Conservation (phyloP, 1,140 invertebrate genomes). For the Cherax destructor region DNA sequence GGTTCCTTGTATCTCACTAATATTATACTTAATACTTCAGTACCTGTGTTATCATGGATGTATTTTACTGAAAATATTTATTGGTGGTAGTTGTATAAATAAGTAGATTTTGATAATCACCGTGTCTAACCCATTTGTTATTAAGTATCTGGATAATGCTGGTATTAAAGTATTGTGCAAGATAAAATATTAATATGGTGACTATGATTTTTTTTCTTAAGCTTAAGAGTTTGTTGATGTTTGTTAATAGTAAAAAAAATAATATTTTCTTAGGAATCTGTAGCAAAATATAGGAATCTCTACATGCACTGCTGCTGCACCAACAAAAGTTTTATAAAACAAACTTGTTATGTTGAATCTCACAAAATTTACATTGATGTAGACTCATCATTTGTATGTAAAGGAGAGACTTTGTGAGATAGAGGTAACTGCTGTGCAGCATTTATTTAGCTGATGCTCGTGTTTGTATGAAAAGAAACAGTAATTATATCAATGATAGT, state of each 20-base stretch:
- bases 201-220: background rate
- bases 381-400: background rate
- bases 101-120: background rate
- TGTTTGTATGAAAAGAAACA: background rate
- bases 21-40: background rate
- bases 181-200: background rate
- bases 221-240: background rate
- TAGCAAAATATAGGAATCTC: background rate
- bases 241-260: background rate
- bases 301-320: background rate
- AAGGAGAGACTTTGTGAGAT: background rate
- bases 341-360: background rate
- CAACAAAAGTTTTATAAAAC: background rate
- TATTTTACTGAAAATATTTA: background rate
- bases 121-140: background rate
- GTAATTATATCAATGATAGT: background rate
- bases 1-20: slow-evolving; percentile 25
- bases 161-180: background rate
- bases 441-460: background rate
- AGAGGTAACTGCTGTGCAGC: background rate
- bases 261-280: background rate
- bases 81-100: background rate
- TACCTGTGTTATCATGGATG: background rate
- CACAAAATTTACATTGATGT: background rate
- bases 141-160: background rate